Evolutionary conservation across 2,888 invertebrate genomes (phyloP).

Genomic region (Drosophila barbarae): DNA sequence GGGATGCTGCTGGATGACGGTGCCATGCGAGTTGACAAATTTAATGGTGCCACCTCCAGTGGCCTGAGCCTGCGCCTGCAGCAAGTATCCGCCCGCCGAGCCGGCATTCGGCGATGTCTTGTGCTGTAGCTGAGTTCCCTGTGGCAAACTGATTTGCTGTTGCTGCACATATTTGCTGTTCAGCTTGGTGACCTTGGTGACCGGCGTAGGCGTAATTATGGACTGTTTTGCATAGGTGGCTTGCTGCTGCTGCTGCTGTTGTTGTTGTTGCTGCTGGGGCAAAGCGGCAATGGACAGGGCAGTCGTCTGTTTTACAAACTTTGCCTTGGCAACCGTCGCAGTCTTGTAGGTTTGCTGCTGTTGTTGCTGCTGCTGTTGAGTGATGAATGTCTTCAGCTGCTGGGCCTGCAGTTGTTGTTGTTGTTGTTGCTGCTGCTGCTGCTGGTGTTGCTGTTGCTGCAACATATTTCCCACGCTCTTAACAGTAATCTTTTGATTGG

Average conservation of each 20-base stretch:
- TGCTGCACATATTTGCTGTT: conserved; percentile 73
- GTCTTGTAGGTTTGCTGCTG: conserved; percentile 59
- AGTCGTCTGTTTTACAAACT: conserved; percentile 76
- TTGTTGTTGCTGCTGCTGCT: conserved; percentile 50
- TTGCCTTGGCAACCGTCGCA: conserved; percentile 57
- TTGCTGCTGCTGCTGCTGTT: conserved; percentile 50
- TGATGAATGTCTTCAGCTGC: conserved; percentile 62
- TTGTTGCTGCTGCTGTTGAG: conserved; percentile 58
- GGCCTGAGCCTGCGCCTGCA: conserved; percentile 49
- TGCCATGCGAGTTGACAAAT: conserved; percentile 80
- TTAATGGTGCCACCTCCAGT: conserved; percentile 72
- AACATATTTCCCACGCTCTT: conserved; percentile 68
- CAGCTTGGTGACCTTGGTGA: conserved; percentile 68
- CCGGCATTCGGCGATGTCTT: conserved; percentile 44
- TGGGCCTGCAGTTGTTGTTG: conserved; percentile 55
- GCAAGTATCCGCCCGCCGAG: conserved; percentile 49
- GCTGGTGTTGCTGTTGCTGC: conserved; percentile 66
- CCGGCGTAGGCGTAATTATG: conserved; percentile 44
- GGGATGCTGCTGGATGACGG: conserved; percentile 77
- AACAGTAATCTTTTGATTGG: conserved; percentile 62
- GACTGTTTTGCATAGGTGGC: conserved; percentile 55
- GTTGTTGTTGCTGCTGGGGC: conserved; percentile 53
- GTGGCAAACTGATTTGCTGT: conserved; percentile 73
- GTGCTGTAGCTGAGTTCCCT: conserved; percentile 77
- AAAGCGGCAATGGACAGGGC: conserved; percentile 59